phyloP scores from a whole-genome alignment of 2,888 invertebrate species.

The Acanthosepion esculentum region DNA sequence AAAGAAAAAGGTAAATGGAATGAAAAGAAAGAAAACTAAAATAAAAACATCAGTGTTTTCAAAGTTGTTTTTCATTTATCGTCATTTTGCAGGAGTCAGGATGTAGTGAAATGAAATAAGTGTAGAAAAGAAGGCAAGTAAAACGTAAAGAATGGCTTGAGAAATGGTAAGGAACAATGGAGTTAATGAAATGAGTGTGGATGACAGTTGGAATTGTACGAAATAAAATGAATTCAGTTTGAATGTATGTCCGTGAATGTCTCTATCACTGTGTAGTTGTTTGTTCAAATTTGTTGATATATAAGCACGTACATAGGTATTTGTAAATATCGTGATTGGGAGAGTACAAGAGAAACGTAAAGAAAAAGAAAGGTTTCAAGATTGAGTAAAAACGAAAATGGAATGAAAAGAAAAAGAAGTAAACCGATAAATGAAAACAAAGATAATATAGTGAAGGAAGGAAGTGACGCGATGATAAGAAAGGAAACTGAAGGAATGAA shows the following conservation, averaged over 20 bases:
- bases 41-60: background rate
- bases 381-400: background rate
- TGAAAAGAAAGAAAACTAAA: too few relatives aligned
- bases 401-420: background rate
- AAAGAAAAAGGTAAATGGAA: too few relatives aligned
- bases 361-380: background rate
- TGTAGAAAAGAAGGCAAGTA: background rate
- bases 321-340: background rate
- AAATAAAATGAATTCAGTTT: constrained; percentile 4
- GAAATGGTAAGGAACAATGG: background rate
- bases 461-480: background rate
- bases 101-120: background rate
- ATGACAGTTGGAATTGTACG: constrained; percentile 8
- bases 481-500: background rate
- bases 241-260: background rate
- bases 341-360: background rate
- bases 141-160: background rate
- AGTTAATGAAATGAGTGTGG: background rate
- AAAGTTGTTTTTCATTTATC: background rate
- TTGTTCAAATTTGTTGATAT: background rate
- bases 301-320: constrained; percentile 33
- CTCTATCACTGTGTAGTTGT: background rate
- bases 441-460: background rate
- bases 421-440: background rate
- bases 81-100: background rate